These are phyloP conservation scores for Tragelaphus buxtoni DNA, from an alignment of 2,113 vertebrate species.

Conservation along the genomic window DNA sequence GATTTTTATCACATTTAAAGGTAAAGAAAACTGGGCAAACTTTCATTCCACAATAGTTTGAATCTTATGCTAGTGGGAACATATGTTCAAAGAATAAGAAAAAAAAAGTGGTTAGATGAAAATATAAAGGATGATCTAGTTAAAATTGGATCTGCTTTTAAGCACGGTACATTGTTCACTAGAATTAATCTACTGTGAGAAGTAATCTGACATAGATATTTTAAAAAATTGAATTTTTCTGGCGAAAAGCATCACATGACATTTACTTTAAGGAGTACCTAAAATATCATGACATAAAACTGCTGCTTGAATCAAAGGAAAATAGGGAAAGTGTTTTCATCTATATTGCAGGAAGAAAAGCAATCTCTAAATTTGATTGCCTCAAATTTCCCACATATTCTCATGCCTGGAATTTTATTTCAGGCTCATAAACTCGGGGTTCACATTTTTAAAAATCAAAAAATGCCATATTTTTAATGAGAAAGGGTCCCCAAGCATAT, in stretches of 20 bases:
- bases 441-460: slow-evolving; percentile 8
- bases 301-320: slow-evolving; percentile 24
- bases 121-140: not conserved
- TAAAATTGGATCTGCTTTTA: not conserved
- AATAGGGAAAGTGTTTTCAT: not conserved
- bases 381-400: not conserved
- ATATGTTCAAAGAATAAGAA: not conserved
- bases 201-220: not conserved
- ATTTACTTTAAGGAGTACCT: slow-evolving; percentile 8
- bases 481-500: not conserved
- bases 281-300: slow-evolving; percentile 17
- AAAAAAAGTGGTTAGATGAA: not conserved
- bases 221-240: slow-evolving; percentile 10
- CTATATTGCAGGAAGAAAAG: slow-evolving; percentile 1
- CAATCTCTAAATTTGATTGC: not conserved
- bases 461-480: slow-evolving; percentile 8
- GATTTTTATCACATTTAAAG: not conserved
- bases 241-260: not conserved
- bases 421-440: not conserved
- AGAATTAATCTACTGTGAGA: not conserved
- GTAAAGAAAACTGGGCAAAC: not conserved
- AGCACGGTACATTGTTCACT: not conserved
- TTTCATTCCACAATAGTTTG: slow-evolving; percentile 17
- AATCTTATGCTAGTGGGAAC: not conserved
- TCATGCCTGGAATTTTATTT: not conserved